A percentile compares a stretch with the other conserved stretches of the same genome.
Conservation (phyloP, 2,113 vertebrate species). For the Salminus brasiliensis region DNA sequence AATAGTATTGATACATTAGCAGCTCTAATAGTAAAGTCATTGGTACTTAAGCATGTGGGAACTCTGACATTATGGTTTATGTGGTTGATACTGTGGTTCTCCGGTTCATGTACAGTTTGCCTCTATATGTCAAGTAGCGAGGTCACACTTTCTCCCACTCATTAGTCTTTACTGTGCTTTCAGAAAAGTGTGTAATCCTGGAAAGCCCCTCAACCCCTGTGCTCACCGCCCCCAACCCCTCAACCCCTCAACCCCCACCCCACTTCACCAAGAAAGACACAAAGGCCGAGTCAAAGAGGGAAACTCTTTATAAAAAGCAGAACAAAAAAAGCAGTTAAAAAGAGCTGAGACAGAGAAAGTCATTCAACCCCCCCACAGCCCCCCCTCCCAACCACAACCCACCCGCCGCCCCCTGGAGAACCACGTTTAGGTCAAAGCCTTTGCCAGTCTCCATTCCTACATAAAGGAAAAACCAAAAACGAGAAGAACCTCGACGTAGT, state of each 20-base stretch:
- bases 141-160: no score
- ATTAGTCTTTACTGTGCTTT: no score
- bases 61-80: no score
- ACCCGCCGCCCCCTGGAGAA: slow-evolving; percentile 10
- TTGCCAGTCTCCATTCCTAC: not conserved
- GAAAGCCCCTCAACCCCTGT: not conserved
- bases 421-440: not conserved
- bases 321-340: slow-evolving; percentile 4
- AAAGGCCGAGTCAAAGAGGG: slow-evolving; percentile 32
- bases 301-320: slow-evolving; percentile 37
- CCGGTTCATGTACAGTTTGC: no score
- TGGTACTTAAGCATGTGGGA: no score
- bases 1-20: no score
- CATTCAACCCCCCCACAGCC: not conserved
- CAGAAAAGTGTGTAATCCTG: not conserved
- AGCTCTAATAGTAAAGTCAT: no score
- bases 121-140: not conserved
- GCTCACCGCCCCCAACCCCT: not conserved
- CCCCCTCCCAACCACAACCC: no score
- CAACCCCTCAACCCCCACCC: no score
- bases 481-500: slow-evolving; percentile 13
- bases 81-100: no score
- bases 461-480: slow-evolving; percentile 18
- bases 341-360: slow-evolving; percentile 34
- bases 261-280: slow-evolving; percentile 4